Evolutionary conservation across 2,888 invertebrate genomes (phyloP), one percentile per base, ranked within the genome.

Genomic region (Galerucella pusilla): DNA sequence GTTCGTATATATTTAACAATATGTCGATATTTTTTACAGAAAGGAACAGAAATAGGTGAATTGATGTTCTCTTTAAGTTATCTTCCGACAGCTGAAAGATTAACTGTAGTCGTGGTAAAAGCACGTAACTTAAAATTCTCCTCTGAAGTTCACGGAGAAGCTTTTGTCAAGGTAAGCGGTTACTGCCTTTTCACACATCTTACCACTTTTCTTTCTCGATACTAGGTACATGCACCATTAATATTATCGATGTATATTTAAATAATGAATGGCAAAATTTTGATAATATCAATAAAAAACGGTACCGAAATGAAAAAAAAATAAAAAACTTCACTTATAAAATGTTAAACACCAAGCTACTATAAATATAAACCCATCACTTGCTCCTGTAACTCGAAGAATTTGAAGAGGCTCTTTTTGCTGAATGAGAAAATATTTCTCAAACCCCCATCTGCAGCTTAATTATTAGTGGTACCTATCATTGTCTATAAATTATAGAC

Each of bases 11-110:
- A 2, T 57, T 16, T 57, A 16, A 57, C 57, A 57, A 57, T 57
- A 20, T 9, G 11, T 59, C 11, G 59, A 42, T 42, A 11, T 76
- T 74, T 63, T 59, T 81, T 79, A 59, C 86, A 91, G 90, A 91
- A 88, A 85, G 90, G 91, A 28, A 91, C 93, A 6, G 92, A 93
- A 84, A 91, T 92, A 83, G 95, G 95, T 9, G 95, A 95, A 85
- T 88, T 95, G 25, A 92, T 95, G 92, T 94, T 95, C 86, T 95
- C 95, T 0, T 86, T 95, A 67, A 94, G 94, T 83, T 95, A 95
- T 84, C 89, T 95, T 77, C 95, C 95, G 20, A 95, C 95, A 4
- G 95, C 95, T 10, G 94, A 95, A 86, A 89, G 95, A 68, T 89
- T 95, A 25, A 95, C 94, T 2, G 91, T 93, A 25, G 93, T 94